phyloP scores from a whole-genome alignment of 2,888 invertebrate species.

The Argyresthia albistria region DNA sequence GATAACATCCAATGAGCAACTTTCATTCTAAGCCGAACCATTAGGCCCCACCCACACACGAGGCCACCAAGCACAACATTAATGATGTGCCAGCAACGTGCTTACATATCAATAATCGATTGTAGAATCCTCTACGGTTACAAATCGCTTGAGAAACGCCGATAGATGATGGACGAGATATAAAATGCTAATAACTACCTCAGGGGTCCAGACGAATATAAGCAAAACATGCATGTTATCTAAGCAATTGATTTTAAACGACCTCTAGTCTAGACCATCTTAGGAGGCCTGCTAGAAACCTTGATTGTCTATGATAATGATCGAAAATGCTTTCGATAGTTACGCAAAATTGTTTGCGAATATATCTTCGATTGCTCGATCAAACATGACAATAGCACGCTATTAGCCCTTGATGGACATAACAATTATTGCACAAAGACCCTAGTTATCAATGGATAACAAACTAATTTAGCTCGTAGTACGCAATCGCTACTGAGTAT shows the following conservation, averaged over 20 bases:
- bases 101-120: constrained; percentile 58
- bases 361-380: background rate
- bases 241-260: too few species aligned
- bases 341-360: too few species aligned
- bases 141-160: constrained; percentile 33
- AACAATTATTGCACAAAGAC: constrained; percentile 23
- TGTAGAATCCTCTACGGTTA: constrained; percentile 20
- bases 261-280: too few species aligned
- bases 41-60: constrained; percentile 56
- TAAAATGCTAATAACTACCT: background rate
- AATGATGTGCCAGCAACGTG: constrained; percentile 42
- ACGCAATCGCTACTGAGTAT: constrained; percentile 28
- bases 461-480: constrained; percentile 25
- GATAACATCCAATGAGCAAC: constrained; percentile 64
- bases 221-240: too few species aligned
- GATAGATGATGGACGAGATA: constrained; percentile 27
- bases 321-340: too few species aligned
- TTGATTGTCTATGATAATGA: too few species aligned
- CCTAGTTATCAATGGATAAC: constrained; percentile 18
- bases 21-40: constrained; percentile 47
- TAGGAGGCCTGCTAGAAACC: too few species aligned
- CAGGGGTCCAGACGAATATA: background rate
- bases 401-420: constrained; percentile 14
- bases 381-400: background rate
- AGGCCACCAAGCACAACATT: constrained; percentile 27